These are phyloP conservation scores for Heliocidaris tuberculata DNA, from an alignment of 35 echinoderm and acorn worm genomes.

Conservation along the genomic window DNA sequence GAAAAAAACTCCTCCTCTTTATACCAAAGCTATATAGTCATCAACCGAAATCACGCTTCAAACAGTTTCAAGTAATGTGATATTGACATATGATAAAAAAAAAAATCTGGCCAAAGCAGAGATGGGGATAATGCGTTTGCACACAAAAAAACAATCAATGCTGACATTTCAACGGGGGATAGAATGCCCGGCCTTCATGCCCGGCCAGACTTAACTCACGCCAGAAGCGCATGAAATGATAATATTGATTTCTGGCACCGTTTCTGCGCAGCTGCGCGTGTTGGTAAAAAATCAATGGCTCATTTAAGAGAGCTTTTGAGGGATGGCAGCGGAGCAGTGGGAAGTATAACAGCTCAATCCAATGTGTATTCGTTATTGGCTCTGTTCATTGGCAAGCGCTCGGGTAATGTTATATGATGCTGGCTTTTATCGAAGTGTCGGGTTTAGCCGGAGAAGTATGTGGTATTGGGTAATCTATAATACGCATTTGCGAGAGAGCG, in stretches of 20 bases:
- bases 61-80: neutral
- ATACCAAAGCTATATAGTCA: neutral
- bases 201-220: neutral
- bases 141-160: constrained; percentile 18
- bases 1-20: neutral
- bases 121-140: constrained; percentile 21
- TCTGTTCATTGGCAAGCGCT: neutral
- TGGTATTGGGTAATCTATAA: neutral
- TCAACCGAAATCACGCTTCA: neutral
- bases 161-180: constrained; percentile 22
- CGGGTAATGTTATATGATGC: constrained; percentile 20
- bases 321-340: neutral
- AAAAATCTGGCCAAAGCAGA: neutral
- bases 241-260: constrained; percentile 29
- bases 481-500: neutral
- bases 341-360: neutral
- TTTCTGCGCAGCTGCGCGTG: constrained; percentile 27
- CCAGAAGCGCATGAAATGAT: constrained; percentile 25
- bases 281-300: constrained; percentile 34
- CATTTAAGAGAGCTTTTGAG: constrained; percentile 21
- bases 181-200: neutral
- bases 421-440: constrained; percentile 14
- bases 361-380: neutral
- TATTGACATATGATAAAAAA: constrained; percentile 17
- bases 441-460: constrained; percentile 3